Conservation (phyloP, 2,888 invertebrate species). For the Cheilosia vulpina region DNA sequence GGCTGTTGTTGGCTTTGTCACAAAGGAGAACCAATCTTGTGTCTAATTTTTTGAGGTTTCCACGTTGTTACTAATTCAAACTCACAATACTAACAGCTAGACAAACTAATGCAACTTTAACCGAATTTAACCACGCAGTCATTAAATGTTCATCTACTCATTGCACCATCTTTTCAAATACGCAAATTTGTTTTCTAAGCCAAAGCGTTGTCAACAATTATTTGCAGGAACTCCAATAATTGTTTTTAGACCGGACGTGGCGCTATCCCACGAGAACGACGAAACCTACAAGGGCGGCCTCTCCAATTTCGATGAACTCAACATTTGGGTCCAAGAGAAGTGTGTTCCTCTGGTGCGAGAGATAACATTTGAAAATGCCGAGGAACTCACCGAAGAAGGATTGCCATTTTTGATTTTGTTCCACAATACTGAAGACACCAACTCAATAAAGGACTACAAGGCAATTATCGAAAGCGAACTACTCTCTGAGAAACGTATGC, state of each 20-base stretch:
- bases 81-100: no score
- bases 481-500: conserved; percentile 95
- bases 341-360: conserved; percentile 98
- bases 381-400: conserved; percentile 99
- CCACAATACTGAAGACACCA: conserved; percentile 92
- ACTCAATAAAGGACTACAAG: conserved; percentile 93
- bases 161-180: neutral
- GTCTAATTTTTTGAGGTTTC: no score
- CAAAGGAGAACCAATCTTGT: no score
- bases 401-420: conserved; percentile 99
- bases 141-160: no score
- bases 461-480: conserved; percentile 91
- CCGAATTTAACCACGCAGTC: no score
- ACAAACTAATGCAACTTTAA: no score
- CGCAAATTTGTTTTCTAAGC: neutral
- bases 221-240: conserved; percentile 89
- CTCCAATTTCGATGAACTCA: conserved; percentile 91
- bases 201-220: neutral
- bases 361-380: conserved; percentile 99
- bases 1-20: no score
- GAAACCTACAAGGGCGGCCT: conserved; percentile 92
- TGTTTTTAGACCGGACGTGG: conserved; percentile 92
- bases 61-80: no score
- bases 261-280: conserved; percentile 91
- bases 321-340: conserved; percentile 94